Evolutionary conservation across 2,797 vertebrate genomes (phyloP), one percentile per base, ranked within the genome.

Genomic region (Synaphobranchus kaupii): DNA sequence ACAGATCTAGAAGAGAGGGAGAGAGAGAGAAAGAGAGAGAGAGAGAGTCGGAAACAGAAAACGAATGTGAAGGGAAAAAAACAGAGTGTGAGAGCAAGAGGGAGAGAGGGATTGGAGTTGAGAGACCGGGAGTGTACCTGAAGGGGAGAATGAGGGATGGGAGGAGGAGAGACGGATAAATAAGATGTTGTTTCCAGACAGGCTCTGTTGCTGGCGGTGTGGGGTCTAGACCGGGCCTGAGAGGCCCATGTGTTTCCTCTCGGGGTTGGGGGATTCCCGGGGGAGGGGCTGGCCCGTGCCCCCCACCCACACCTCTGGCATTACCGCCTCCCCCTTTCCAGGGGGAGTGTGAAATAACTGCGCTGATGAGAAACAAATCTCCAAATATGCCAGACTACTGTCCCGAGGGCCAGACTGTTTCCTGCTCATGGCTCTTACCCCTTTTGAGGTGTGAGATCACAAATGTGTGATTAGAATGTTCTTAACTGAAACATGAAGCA

Each of bases 171-270:
- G 94, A 94, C 93, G 93, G 95, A 96, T 96, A 95, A 96, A 1
- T 56, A 56, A 12, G 1, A 1, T 56, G 5, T 15, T 56, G 54
- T 56, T 56, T 56, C 54, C 54, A 10, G 54, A 56, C 54, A 56
- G 54, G 54, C 10, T 1, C 6, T 56, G 39, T 39, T 39, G 39
- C 39, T 39, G 39, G 94, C 95, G 92, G 89, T 71, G 91, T 95
- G 95, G 96, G 96, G 95, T 94, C 95, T 94, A 96, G 96, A 95
- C 95, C 95, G 78, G 84, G 90, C 87, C 87, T 81, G 89, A 92
- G 92, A 88, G 91, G 90, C 87, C 91, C 10, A 58, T 12, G 17
- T 52, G 52, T 17, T 17, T 60, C 3, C 20, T 17, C 4, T 0
- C 58, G 20, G 58, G 58, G 15, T 22, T 60, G 1, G 13, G 58